Percentiles rank a stretch among this genome's conserved stretches.
These are phyloP conservation scores for Sebastes aleutianus DNA, from an alignment of 2,797 vertebrate genomes.

Conservation along the genomic window DNA sequence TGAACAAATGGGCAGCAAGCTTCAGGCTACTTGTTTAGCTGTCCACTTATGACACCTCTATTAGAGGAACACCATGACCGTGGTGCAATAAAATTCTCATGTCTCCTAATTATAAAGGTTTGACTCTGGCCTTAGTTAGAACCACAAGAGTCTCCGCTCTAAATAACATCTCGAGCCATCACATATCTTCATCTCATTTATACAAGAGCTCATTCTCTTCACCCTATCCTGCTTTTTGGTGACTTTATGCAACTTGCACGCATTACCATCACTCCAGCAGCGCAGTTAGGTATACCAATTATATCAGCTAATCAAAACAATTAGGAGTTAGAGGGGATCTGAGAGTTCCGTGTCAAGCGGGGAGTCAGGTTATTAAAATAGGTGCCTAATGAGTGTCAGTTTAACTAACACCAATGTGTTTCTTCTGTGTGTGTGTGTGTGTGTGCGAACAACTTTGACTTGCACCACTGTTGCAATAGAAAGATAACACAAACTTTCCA, in stretches of 20 bases:
- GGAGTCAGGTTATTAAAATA: slow-evolving; percentile 75
- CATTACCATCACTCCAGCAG: slow-evolving; percentile 55
- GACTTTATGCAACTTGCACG: slow-evolving; percentile 56
- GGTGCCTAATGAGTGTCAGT: slow-evolving; percentile 71
- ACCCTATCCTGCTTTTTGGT: slow-evolving; percentile 40
- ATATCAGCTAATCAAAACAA: slow-evolving; percentile 80
- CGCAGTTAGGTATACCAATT: slow-evolving; percentile 72
- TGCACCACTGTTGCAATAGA: neutral
- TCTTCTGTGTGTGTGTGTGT: slow-evolving; percentile 8
- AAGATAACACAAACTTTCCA: slow-evolving; percentile 19
- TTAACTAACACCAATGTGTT: slow-evolving; percentile 42
- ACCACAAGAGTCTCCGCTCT: slow-evolving; percentile 46
- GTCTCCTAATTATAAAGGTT: slow-evolving; percentile 78
- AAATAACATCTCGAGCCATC: slow-evolving; percentile 67
- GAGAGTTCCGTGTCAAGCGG: slow-evolving; percentile 65
- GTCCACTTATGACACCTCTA: slow-evolving; percentile 72
- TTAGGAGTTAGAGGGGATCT: slow-evolving; percentile 71
- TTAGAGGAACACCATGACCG: slow-evolving; percentile 67
- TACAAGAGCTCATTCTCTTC: slow-evolving; percentile 26
- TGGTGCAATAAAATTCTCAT: slow-evolving; percentile 56
- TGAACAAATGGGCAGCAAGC: slow-evolving; percentile 71
- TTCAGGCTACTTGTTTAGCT: slow-evolving; percentile 67
- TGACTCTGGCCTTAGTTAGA: slow-evolving; percentile 65
- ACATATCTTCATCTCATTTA: slow-evolving; percentile 72
- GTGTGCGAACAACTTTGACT: neutral